Conservation (phyloP, 2,797 vertebrate species). For the Gadopsis bispinosus region DNA sequence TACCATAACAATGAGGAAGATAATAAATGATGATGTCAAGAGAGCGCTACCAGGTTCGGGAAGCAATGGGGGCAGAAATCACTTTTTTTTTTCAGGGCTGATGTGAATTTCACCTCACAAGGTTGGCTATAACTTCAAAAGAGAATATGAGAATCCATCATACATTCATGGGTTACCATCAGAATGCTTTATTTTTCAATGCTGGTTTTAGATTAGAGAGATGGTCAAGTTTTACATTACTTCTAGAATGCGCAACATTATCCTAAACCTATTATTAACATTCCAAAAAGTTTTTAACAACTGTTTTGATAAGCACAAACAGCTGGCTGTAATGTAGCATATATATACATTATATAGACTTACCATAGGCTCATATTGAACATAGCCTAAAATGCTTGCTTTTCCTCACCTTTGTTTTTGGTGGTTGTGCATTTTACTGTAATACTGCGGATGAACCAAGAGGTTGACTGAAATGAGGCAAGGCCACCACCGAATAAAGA, state of each 20-base stretch:
- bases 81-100: conserved; percentile 39
- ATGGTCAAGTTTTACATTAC: conserved; percentile 65
- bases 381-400: background rate
- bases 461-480: background rate
- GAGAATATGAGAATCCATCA: conserved; percentile 51
- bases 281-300: conserved; percentile 26
- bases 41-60: conserved; percentile 65
- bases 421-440: background rate
- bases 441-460: conserved; percentile 7
- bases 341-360: background rate
- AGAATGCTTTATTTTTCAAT: conserved; percentile 32
- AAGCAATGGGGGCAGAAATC: conserved; percentile 57
- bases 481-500: conserved; percentile 21
- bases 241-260: conserved; percentile 40
- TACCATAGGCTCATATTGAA: background rate
- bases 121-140: conserved; percentile 46
- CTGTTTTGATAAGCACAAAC: conserved; percentile 36
- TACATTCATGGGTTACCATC: conserved; percentile 57
- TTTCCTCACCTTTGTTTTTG: background rate
- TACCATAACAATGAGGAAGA: conserved; percentile 84
- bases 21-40: conserved; percentile 83
- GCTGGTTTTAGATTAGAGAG: conserved; percentile 56
- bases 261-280: background rate
- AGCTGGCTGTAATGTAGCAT: background rate
- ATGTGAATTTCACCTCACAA: conserved; percentile 55